These are phyloP conservation scores for Hyla sarda DNA, from an alignment of 2,113 vertebrate genomes.

Conservation along the genomic window DNA sequence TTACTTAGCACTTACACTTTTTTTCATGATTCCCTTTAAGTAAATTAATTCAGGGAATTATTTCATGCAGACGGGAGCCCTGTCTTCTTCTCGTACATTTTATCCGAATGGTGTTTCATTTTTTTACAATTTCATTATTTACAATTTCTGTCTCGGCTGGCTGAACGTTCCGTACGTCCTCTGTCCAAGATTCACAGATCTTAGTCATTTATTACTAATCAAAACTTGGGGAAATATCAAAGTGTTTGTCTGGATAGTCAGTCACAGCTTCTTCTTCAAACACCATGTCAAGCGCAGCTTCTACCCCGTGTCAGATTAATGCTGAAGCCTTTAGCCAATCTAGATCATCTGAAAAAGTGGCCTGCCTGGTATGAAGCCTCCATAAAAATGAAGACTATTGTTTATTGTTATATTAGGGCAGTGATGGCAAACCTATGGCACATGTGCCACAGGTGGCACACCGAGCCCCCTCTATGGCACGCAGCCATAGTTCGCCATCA, in stretches of 20 bases:
- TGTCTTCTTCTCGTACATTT: background rate
- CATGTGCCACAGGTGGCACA: too few species aligned
- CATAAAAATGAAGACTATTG: too few species aligned
- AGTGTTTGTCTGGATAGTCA: background rate
- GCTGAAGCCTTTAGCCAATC: background rate
- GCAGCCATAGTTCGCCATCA: too few species aligned
- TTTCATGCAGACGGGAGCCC: background rate
- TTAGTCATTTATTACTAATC: constrained; percentile 39
- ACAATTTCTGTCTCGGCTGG: background rate
- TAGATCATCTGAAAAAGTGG: background rate
- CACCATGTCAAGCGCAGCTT: background rate
- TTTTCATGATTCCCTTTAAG: background rate
- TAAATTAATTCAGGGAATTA: background rate
- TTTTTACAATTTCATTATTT: constrained; percentile 43
- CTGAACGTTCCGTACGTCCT: background rate
- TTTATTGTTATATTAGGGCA: too few species aligned
- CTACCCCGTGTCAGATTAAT: background rate
- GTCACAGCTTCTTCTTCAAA: background rate
- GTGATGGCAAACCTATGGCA: too few species aligned
- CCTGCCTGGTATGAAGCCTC: background rate
- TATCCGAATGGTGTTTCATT: background rate
- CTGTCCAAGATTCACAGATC: background rate
- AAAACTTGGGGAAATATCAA: constrained; percentile 9
- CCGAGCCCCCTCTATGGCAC: too few species aligned
- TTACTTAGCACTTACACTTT: background rate